Conservation (phyloP, 1,140 invertebrate genomes). For the Drosophila elegans region DNA sequence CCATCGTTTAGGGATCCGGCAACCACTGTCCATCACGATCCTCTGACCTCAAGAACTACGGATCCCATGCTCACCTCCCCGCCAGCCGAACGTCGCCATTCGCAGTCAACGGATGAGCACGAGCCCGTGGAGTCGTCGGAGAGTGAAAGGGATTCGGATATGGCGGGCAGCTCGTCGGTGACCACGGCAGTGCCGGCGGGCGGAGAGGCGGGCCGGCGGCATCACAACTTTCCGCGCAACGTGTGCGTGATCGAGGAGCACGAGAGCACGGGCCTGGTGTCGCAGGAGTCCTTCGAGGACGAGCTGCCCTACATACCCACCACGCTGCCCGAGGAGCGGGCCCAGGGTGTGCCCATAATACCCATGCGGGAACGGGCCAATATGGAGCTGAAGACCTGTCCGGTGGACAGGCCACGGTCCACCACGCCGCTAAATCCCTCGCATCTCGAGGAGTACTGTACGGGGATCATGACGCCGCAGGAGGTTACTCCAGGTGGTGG, state of each 20-base stretch:
- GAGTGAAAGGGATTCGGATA: constrained; percentile 90
- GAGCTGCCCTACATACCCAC: constrained; percentile 95
- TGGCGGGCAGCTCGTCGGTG: constrained; percentile 71
- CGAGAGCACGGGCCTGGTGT: constrained; percentile 91
- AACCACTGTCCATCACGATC: constrained; percentile 11
- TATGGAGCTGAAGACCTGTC: constrained; percentile 90
- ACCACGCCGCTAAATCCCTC: constrained; percentile 92
- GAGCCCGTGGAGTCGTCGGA: constrained; percentile 91
- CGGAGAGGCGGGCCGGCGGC: constrained; percentile 72
- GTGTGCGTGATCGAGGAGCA: constrained; percentile 85
- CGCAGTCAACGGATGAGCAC: constrained; percentile 85
- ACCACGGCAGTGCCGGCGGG: constrained; percentile 64
- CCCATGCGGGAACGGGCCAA: constrained; percentile 91
- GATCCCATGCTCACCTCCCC: constrained; percentile 32
- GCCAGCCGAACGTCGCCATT: constrained; percentile 46
- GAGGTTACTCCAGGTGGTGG: constrained; percentile 60
- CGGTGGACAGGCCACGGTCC: constrained; percentile 94
- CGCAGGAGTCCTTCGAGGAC: constrained; percentile 94
- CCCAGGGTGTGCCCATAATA: constrained; percentile 91
- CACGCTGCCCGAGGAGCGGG: constrained; percentile 92
- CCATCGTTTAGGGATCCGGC: neutral
- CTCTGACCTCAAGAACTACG: neutral
- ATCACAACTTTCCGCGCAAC: constrained; percentile 79
- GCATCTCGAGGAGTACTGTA: constrained; percentile 90
- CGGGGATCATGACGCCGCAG: constrained; percentile 82